Base-by-base conservation (phyloP, 1,140 invertebrate species). In the Drosophila insularis region DNA sequence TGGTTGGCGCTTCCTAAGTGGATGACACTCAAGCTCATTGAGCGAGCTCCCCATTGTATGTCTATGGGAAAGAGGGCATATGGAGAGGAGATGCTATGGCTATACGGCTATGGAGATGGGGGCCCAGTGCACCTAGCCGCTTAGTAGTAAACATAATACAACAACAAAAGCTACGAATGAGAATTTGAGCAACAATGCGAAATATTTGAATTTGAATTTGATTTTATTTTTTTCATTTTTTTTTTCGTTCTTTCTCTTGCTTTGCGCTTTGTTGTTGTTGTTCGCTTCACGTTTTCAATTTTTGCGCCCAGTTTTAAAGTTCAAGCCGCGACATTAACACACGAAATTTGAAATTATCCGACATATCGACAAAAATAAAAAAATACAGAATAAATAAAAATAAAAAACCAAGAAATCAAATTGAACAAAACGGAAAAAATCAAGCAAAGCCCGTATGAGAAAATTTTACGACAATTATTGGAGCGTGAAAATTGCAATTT, bases 21-120 rank as follows among this genome's bases (percentile, higher is more conserved):
- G 85, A 84, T 87, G 85, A 87, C 84, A 87, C 84, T 87, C 82
- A 89, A 86, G 82, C 82, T 86, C 82, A 86, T 86, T 86, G 82
- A 86, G 79, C 79, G 82, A 50, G 43, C 43, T 55, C 82, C 82
- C 68, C 59, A 89, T 82, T 89, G 66, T 89, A 50, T 21, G 19
- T 50, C 17, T 21, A 50, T 50, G 72, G 75, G 66, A 61, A 46
- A 58, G 54, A 50, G 46, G 65, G 39, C 23, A 54, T 72, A 39
- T 32, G 32, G 17, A 66, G 58, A 19, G 32, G 32, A 37, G 27
- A 17, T 17, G 43, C 17, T 53, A 64, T 65, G 65, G 64, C 19
- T 40, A 53, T 40, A 53, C 50, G 31, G 43, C 27, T 32, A 63
- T 67, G 17, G 40, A 43, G 2, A n/a, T 39, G 53, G 32, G 14